phyloP scores from a whole-genome alignment of 2,113 vertebrate genomes.

The Pachycephala philippinensis region DNA sequence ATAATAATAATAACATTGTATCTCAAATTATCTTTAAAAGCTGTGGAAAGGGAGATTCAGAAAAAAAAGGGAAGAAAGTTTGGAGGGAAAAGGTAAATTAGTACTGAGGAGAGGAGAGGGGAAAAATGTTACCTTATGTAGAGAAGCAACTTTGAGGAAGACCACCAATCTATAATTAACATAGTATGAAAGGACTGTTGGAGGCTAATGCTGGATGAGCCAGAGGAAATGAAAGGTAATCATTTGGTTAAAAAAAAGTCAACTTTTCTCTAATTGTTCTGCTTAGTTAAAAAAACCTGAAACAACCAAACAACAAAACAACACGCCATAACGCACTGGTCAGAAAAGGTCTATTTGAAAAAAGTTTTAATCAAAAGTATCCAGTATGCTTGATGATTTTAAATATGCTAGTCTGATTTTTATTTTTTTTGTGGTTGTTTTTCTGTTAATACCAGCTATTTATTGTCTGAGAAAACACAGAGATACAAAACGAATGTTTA shows the following conservation, averaged over 20 bases:
- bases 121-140: not conserved
- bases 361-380: not conserved
- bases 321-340: not conserved
- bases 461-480: not conserved
- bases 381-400: not conserved
- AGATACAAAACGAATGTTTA: not conserved
- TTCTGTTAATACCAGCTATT: not conserved
- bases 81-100: not conserved
- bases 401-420: not conserved
- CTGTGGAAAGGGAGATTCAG: not conserved
- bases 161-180: not conserved
- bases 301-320: not conserved
- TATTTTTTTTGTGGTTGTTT: not conserved
- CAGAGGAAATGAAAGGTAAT: not conserved
- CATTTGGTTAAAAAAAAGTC: not conserved
- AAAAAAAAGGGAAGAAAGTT: not conserved
- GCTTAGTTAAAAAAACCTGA: not conserved
- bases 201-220: not conserved
- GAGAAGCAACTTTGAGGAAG: not conserved
- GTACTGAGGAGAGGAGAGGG: not conserved
- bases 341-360: not conserved
- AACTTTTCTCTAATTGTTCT: not conserved
- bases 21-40: not conserved
- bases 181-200: not conserved
- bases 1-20: not conserved